Percentiles rank a stretch among this genome's conserved stretches.
Evolutionary conservation across 2,113 vertebrate species (phyloP).

Genomic region (Gasterosteus nipponicus): DNA sequence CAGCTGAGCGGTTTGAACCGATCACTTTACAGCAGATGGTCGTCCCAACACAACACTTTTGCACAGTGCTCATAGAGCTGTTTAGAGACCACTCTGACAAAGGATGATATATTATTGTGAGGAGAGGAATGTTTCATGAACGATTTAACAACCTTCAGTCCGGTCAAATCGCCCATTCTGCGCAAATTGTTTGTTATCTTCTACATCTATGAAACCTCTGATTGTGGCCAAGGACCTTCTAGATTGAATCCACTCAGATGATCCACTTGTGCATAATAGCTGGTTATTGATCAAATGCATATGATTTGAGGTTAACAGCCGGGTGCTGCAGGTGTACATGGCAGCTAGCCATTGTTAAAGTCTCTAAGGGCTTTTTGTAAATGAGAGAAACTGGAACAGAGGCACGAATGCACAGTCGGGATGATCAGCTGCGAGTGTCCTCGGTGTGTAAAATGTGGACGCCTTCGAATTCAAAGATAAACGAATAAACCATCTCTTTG

Average conservation of each 20-base stretch:
- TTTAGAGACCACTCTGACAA: slow-evolving; percentile 5
- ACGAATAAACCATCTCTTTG: slow-evolving; percentile 14
- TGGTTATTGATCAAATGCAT: not conserved
- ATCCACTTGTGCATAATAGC: not conserved
- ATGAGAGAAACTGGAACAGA: slow-evolving; percentile 4
- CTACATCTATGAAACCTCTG: not conserved
- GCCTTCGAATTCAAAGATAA: slow-evolving; percentile 17
- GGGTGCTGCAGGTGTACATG: not conserved
- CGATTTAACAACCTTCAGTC: not conserved
- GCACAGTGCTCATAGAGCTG: not conserved
- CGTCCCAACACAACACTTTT: slow-evolving; percentile 1
- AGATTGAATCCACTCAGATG: not conserved
- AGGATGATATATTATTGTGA: slow-evolving; percentile 2
- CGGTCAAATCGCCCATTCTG: not conserved
- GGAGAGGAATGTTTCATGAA: not conserved
- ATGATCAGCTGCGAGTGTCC: not conserved
- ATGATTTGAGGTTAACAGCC: not conserved
- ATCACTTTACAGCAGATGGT: slow-evolving; percentile 28
- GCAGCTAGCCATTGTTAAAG: not conserved
- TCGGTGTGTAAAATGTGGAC: slow-evolving; percentile 5
- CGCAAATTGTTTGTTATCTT: not conserved
- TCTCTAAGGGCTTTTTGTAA: slow-evolving; percentile 18
- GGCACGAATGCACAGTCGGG: not conserved
- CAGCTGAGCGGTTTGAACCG: slow-evolving; percentile 11
- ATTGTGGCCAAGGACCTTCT: not conserved